Evolutionary conservation across 1,140 invertebrate genomes (phyloP).

Genomic region (Calosoma granatense): DNA sequence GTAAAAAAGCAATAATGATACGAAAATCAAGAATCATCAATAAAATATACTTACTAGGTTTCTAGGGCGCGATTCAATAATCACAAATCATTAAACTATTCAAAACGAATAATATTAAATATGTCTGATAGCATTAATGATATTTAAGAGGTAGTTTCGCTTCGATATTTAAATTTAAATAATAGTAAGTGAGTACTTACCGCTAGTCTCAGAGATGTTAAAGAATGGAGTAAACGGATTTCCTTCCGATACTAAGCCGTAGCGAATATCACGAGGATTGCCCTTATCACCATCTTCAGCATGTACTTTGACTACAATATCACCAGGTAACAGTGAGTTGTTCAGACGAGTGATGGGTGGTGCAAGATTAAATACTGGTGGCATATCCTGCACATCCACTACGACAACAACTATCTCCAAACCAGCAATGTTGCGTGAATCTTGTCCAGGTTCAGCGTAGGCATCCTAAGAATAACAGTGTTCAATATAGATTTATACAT

Average conservation of each 20-base stretch:
- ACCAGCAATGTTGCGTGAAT: slow-evolving; percentile 75
- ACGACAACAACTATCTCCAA: slow-evolving; percentile 71
- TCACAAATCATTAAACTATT: no score
- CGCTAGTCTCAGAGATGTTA: slow-evolving; percentile 69
- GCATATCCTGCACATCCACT: slow-evolving; percentile 75
- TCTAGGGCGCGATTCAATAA: no score
- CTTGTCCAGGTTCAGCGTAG: slow-evolving; percentile 65
- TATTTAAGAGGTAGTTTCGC: no score
- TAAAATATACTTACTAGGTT: no score
- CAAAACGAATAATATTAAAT: no score
- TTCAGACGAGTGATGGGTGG: slow-evolving; percentile 66
- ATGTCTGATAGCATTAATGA: no score
- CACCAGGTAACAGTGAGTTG: slow-evolving; percentile 49
- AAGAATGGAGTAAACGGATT: slow-evolving; percentile 77
- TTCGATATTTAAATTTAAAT: no score
- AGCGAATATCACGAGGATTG: slow-evolving; percentile 67
- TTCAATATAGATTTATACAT: no score
- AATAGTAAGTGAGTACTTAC: no score
- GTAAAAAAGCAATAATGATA: no score
- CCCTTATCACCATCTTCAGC: slow-evolving; percentile 86
- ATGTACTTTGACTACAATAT: slow-evolving; percentile 57
- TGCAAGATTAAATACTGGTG: slow-evolving; percentile 70
- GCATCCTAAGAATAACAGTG: slow-evolving; percentile 76
- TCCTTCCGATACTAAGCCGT: slow-evolving; percentile 69
- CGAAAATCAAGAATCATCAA: no score